A percentile compares a stretch with the other conserved stretches of the same genome.
Evolutionary conservation across 2,888 invertebrate genomes (phyloP).

Genomic region (Biston betularia): DNA sequence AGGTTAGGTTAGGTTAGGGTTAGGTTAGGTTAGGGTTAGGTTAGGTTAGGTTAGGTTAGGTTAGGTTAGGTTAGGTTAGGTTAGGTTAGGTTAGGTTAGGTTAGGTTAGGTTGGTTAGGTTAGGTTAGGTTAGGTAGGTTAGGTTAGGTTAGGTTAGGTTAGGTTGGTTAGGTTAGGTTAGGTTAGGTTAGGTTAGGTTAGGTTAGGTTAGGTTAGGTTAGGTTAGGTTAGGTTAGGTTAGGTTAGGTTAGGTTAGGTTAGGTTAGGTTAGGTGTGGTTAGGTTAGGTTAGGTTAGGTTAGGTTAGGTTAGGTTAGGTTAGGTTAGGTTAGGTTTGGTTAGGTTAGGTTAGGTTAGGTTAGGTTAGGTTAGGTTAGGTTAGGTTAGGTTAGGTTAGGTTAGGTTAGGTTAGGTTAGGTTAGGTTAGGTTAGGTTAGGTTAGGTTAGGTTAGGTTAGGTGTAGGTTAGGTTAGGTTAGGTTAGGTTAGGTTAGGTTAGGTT

Average conservation of each 20-base stretch:
- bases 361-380: constrained; percentile 20
- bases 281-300: constrained; percentile 19
- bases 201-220: constrained; percentile 26
- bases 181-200: constrained; percentile 26
- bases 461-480: constrained; percentile 47
- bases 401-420: constrained; percentile 20
- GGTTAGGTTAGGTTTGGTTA: constrained; percentile 19
- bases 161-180: constrained; percentile 36
- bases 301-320: constrained; percentile 19
- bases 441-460: constrained; percentile 41
- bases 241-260: constrained; percentile 40
- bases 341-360: constrained; percentile 19
- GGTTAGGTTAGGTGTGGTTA: constrained; percentile 30
- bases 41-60: constrained; percentile 18
- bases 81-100: constrained; percentile 35
- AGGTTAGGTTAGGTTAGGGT: constrained; percentile 15
- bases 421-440: constrained; percentile 18
- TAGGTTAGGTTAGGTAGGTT: constrained; percentile 25
- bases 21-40: constrained; percentile 36
- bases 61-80: constrained; percentile 34
- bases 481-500: constrained; percentile 47
- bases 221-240: constrained; percentile 33
- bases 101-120: constrained; percentile 36
- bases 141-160: constrained; percentile 22
- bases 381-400: constrained; percentile 19